Evolutionary conservation across 2,797 vertebrate species (phyloP).

Genomic region (Urophycis tenuis): DNA sequence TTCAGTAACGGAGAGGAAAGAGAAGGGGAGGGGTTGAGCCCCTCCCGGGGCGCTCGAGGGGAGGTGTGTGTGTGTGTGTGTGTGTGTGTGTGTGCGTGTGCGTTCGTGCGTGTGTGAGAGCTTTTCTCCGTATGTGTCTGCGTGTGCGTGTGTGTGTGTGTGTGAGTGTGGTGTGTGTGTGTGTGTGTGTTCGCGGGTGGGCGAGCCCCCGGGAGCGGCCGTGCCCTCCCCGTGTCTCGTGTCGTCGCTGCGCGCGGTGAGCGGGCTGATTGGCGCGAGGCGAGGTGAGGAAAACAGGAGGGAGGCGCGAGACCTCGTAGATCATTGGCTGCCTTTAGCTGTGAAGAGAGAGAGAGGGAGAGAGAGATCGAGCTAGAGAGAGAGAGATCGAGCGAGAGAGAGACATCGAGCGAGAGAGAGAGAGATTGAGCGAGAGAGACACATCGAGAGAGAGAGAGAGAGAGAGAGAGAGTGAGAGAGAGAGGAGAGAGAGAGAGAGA

Average conservation of each 20-base stretch:
- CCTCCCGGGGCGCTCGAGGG: slow-evolving; percentile 39
- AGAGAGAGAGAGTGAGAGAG: not conserved
- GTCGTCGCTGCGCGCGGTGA: slow-evolving; percentile 49
- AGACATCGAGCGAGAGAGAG: slow-evolving; percentile 10
- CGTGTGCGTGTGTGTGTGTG: slow-evolving; percentile 6
- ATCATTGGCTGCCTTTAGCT: slow-evolving; percentile 74
- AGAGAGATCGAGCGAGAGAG: not conserved
- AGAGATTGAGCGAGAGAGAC: not conserved
- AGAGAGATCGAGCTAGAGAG: slow-evolving; percentile 1
- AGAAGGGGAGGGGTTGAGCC: slow-evolving; percentile 39
- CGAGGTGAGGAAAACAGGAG: slow-evolving; percentile 69
- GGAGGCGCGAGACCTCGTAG: slow-evolving; percentile 71
- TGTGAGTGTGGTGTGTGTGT: slow-evolving; percentile 11
- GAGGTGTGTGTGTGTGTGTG: slow-evolving; percentile 29
- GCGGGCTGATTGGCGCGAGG: slow-evolving; percentile 73
- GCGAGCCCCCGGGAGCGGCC: slow-evolving; percentile 43
- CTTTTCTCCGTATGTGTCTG: slow-evolving; percentile 1
- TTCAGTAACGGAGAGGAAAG: slow-evolving; percentile 50
- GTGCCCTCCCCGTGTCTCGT: slow-evolving; percentile 69
- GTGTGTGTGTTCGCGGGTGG: slow-evolving; percentile 28
- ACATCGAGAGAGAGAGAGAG: not conserved
- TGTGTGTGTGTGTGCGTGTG: slow-evolving; percentile 28
- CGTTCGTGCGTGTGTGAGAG: slow-evolving; percentile 22
- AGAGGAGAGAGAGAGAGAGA: not conserved
- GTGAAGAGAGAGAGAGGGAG: slow-evolving; percentile 14